Base-by-base conservation (phyloP, 2,888 invertebrate genomes). In the Caenorhabditis panamensis region DNA sequence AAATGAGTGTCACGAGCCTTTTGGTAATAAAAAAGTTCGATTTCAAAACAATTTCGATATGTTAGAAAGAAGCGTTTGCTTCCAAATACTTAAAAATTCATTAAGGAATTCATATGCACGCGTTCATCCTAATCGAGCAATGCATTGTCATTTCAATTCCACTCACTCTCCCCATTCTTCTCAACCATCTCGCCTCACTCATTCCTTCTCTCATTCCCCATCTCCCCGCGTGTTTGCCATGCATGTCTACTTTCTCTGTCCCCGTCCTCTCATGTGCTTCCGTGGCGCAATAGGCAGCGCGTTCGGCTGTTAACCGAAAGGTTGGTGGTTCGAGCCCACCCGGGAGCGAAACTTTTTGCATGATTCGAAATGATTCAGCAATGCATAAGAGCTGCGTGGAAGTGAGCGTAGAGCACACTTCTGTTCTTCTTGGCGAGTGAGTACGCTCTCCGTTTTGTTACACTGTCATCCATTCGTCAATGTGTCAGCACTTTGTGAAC, bases 251-350 rank as follows among this genome's bases (percentile, higher is more conserved):
- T 8, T 5, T n/a, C 37, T 20, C 26, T 16, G 22, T 24, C 53
- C 16, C 54, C n/a, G 6, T 28, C 13, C 44, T n/a, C 22, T 56
- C 56, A 20, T 63, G 53, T 82, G 84, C 84, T 84, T 83, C 84
- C 82, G 83, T 84, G 84, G 84, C 84, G 84, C 82, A 84, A 82
- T 84, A 79, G 83, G 84, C 83, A 95, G 95, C 95, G 95, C 95
- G 95, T 95, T 95, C 95, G 95, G 95, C 95, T 95, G 95, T 95
- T 95, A 89, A 88, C 89, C 89, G 89, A 89, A 89, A 89, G 89
- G 89, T 89, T 88, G 89, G 88, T 88, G 88, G 89, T 89, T 89
- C 89, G 84, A 89, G 86, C 86, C 88, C 88, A 88, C 88, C 88
- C 88, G 86, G 88, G 87, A 86, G 87, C 84, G 86, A 82, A 82